Percentiles rank a stretch among this genome's conserved stretches.
Conservation (phyloP, 1,140 invertebrate genomes). For the Nymphalis io region DNA sequence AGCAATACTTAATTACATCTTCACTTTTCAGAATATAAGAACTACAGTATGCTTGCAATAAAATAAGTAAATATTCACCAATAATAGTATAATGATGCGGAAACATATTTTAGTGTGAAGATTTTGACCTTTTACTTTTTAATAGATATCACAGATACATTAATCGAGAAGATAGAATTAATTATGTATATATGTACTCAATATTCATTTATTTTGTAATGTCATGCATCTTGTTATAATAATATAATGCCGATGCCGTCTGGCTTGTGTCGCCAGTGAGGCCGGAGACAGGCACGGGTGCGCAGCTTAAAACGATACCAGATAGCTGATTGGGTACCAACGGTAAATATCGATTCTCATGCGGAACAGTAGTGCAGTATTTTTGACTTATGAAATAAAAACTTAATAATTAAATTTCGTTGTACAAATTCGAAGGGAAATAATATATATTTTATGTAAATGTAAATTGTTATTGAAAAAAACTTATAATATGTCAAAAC, state of each 20-base stretch:
- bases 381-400: too few species aligned
- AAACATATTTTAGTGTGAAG: neutral
- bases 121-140: neutral
- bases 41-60: neutral
- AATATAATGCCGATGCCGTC: slow-evolving; percentile 2
- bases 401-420: too few species aligned
- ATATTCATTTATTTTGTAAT: neutral
- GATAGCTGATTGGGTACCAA: slow-evolving; percentile 7
- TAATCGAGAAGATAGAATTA: neutral
- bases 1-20: too few species aligned
- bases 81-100: slow-evolving; percentile 5
- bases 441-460: slow-evolving; percentile 2
- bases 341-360: slow-evolving; percentile 20
- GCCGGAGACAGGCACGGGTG: slow-evolving; percentile 52
- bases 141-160: neutral
- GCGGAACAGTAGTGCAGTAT: slow-evolving; percentile 11
- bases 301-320: slow-evolving; percentile 8
- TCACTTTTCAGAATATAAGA: too few species aligned
- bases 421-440: neutral
- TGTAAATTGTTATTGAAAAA: neutral
- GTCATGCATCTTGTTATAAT: neutral
- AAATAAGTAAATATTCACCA: neutral
- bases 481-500: neutral
- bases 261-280: slow-evolving; percentile 36
- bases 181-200: neutral